Percentiles rank a stretch among this genome's conserved stretches.
phyloP scores from a whole-genome alignment of 2,888 invertebrate species.

The Drosophila basisetae region DNA sequence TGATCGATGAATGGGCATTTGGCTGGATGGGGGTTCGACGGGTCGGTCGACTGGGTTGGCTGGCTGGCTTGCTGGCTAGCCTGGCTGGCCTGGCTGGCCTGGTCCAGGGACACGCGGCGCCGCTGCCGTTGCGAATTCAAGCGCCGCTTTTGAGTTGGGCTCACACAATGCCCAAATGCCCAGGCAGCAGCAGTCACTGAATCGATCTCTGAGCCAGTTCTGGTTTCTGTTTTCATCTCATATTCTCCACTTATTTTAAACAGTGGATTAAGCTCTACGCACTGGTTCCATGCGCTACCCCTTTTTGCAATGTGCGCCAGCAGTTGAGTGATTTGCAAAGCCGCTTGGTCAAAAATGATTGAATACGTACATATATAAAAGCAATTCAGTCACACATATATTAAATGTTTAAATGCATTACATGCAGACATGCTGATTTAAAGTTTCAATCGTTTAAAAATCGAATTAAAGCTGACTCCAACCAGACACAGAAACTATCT shows the following conservation, averaged over 20 bases:
- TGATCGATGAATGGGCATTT: conserved; percentile 79
- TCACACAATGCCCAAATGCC: conserved; percentile 60
- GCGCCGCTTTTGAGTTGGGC: conserved; percentile 77
- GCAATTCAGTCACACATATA: not conserved
- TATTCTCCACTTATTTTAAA: conserved; percentile 18
- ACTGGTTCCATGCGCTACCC: conserved; percentile 44
- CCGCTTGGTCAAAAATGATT: not conserved
- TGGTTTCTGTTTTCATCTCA: conserved; percentile 37
- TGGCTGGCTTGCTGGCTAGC: conserved; percentile 2
- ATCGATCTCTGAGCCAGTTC: conserved; percentile 45
- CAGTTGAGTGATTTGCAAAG: conserved; percentile 12
- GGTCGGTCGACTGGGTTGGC: conserved; percentile 3
- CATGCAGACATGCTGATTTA: not conserved
- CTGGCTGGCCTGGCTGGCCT: conserved; percentile 14
- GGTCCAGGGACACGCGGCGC: conserved; percentile 63
- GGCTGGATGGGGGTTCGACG: conserved; percentile 21
- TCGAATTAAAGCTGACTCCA: not conserved
- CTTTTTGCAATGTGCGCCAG: not conserved
- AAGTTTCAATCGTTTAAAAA: not conserved
- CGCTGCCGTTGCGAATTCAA: conserved; percentile 80
- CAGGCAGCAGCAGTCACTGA: conserved; percentile 37
- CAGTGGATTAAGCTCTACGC: conserved; percentile 37
- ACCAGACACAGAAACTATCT: not conserved
- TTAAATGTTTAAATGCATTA: not conserved
- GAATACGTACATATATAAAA: not conserved